These are phyloP conservation scores for Orientallactaga sibirica DNA, from an alignment of 2,797 vertebrate species.

Conservation along the genomic window DNA sequence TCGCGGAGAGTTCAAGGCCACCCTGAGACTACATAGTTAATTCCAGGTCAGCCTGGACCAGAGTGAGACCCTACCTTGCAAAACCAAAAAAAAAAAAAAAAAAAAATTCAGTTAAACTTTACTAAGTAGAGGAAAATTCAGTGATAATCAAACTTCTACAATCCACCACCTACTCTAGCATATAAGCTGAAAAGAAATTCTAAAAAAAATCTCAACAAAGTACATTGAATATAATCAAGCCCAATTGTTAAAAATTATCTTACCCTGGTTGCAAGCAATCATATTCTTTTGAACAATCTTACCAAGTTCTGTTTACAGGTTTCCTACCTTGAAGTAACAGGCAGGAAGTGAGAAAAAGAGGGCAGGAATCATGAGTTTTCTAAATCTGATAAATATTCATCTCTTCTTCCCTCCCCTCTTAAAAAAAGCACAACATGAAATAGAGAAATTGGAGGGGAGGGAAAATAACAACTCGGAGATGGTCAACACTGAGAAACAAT, in stretches of 20 bases:
- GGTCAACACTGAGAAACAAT: background rate
- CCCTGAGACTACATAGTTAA: too few relatives aligned
- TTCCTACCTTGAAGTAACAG: background rate
- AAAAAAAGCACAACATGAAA: background rate
- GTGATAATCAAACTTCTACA: conserved; percentile 15
- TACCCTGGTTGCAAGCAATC: background rate
- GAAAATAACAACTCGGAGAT: background rate
- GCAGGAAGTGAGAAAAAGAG: background rate
- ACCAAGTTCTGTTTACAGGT: background rate
- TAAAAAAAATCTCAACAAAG: conserved; percentile 30
- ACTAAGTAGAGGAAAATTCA: background rate
- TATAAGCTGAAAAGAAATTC: background rate
- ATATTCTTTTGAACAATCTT: background rate
- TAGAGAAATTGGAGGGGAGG: background rate
- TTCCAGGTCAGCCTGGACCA: too few relatives aligned
- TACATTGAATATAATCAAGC: conserved; percentile 10
- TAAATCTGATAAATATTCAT: background rate
- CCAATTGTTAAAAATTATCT: background rate
- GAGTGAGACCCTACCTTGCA: too few relatives aligned
- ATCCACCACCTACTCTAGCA: background rate
- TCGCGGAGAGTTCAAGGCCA: too few relatives aligned
- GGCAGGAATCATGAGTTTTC: background rate
- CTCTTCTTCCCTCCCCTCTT: background rate
- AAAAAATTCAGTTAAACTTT: conserved; percentile 8
- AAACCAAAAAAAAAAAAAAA: too few relatives aligned